Evolutionary conservation across 2,113 vertebrate species (phyloP).

Genomic region (Vidua macroura): DNA sequence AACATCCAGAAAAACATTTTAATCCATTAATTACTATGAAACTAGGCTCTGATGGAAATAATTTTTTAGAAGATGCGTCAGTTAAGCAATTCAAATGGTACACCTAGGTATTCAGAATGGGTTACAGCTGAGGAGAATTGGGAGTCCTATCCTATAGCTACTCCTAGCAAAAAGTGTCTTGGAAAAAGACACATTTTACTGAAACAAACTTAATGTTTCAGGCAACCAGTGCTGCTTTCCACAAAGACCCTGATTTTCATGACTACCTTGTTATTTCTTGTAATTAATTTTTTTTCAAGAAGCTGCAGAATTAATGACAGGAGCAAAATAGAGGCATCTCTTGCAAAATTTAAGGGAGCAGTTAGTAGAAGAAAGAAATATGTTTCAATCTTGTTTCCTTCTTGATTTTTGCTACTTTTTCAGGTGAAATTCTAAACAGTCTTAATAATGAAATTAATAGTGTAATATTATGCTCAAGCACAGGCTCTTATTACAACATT

Average conservation of each 20-base stretch:
- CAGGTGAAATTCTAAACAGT: background rate
- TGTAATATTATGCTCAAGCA: background rate
- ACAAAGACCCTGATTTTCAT: background rate
- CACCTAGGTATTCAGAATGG: background rate
- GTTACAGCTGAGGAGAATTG: background rate
- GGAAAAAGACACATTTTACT: background rate
- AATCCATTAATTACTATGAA: slow-evolving; percentile 45
- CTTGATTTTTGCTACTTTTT: background rate
- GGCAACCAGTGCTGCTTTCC: background rate
- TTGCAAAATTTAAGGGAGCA: background rate
- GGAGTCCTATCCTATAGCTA: background rate
- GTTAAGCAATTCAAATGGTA: background rate
- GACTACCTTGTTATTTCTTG: background rate
- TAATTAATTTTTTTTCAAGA: background rate
- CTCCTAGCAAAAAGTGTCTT: background rate
- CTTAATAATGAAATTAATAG: background rate
- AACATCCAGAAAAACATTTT: background rate
- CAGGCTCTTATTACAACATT: background rate
- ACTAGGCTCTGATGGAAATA: background rate
- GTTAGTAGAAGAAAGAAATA: background rate
- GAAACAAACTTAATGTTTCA: background rate
- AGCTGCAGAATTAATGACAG: background rate
- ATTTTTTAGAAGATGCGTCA: background rate
- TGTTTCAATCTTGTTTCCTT: background rate
- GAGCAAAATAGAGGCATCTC: background rate